phyloP scores from a whole-genome alignment of 2,113 vertebrate genomes.

The Cynocephalus volans region DNA sequence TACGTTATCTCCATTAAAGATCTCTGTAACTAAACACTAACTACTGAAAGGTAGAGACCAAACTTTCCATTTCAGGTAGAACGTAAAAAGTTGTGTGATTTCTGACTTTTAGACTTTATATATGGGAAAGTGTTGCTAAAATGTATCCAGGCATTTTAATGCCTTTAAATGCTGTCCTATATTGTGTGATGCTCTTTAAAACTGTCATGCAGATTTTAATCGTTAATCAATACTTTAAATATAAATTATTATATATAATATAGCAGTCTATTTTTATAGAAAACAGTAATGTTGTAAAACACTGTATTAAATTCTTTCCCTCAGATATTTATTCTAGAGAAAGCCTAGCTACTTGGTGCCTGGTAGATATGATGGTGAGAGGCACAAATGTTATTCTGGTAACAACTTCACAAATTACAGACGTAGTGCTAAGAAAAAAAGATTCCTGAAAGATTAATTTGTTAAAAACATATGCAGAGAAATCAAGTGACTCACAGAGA shows the following conservation, averaged over 20 bases:
- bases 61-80: slow-evolving; percentile 18
- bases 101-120: slow-evolving; percentile 26
- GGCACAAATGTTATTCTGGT: neutral
- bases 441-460: slow-evolving; percentile 61
- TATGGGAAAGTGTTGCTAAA: neutral
- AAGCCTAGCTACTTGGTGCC: neutral
- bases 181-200: neutral
- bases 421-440: slow-evolving; percentile 35
- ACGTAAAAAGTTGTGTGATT: neutral
- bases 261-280: neutral
- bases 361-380: neutral
- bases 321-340: neutral
- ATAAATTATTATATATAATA: neutral
- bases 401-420: slow-evolving; percentile 45
- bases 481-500: slow-evolving; percentile 49
- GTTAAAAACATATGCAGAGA: slow-evolving; percentile 56
- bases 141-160: neutral
- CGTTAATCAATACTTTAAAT: slow-evolving; percentile 34
- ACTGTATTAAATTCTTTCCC: neutral
- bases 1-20: neutral
- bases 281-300: neutral
- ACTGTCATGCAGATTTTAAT: neutral
- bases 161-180: neutral
- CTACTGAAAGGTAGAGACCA: slow-evolving; percentile 32
- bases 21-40: neutral